These are phyloP conservation scores for Elephantulus edwardii DNA, from an alignment of 2,113 vertebrate species.

Conservation along the genomic window DNA sequence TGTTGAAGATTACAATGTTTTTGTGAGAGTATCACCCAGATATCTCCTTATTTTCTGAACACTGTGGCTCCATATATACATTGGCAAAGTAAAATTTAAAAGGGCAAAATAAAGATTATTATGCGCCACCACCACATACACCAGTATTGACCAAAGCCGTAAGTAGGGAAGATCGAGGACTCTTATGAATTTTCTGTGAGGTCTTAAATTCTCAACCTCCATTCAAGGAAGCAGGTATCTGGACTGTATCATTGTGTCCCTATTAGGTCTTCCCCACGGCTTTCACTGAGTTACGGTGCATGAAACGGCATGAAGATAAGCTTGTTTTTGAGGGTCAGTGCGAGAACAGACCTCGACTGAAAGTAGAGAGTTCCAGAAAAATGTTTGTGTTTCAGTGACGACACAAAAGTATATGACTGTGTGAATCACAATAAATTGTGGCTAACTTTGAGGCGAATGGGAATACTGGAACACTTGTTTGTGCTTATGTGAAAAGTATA, in stretches of 20 bases:
- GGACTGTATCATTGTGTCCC: not conserved
- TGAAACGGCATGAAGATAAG: not conserved
- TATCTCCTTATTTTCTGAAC: not conserved
- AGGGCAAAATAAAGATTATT: not conserved
- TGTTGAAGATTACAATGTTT: not conserved
- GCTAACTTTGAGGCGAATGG: no score
- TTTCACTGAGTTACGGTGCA: not conserved
- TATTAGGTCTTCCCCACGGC: no score
- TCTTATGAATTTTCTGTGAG: not conserved
- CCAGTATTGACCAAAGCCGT: not conserved
- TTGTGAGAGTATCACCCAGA: not conserved
- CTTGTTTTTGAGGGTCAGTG: not conserved
- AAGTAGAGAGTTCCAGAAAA: no score
- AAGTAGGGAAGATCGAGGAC: not conserved
- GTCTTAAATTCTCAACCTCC: not conserved
- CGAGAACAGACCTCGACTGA: not conserved
- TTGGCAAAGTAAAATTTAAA: not conserved
- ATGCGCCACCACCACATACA: no score
- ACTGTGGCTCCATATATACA: not conserved
- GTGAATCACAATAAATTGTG: no score
- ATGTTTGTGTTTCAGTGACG: no score
- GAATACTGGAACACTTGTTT: no score
- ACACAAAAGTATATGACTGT: no score
- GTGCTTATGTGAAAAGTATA: no score
- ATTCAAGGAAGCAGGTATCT: not conserved